A percentile compares a stretch with the other conserved stretches of the same genome.
These are phyloP conservation scores for Onthophagus taurus DNA, from an alignment of 1,140 invertebrate genomes.

Conservation along the genomic window DNA sequence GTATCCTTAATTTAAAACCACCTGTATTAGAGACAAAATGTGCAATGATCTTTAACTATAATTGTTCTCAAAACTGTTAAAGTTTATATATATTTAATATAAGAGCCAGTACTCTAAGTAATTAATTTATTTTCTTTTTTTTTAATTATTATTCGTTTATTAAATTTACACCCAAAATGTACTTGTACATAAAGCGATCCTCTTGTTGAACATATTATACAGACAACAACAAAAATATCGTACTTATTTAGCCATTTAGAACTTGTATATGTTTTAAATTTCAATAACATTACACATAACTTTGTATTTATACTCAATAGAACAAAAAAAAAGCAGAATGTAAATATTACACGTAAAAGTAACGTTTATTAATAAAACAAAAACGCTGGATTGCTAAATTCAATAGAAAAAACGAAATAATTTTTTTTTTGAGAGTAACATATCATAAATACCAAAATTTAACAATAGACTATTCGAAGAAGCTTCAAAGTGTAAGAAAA, in stretches of 20 bases:
- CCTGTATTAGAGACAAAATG: too few relatives aligned
- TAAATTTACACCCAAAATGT: conserved; percentile 27
- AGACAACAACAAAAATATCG: too few relatives aligned
- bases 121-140: too few relatives aligned
- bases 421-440: background rate
- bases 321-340: conserved; percentile 22
- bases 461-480: conserved; percentile 5
- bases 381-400: conserved; percentile 7
- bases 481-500: conserved; percentile 24
- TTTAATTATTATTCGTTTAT: conserved; percentile 34
- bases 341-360: conserved; percentile 23
- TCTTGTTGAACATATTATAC: conserved; percentile 18
- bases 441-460: conserved; percentile 9
- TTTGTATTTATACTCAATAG: conserved; percentile 23
- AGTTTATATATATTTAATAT: conserved; percentile 39
- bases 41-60: conserved; percentile 29
- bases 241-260: conserved; percentile 13
- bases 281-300: background rate
- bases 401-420: conserved; percentile 7
- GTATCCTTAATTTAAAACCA: too few relatives aligned
- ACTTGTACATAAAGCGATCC: conserved; percentile 17
- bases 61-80: conserved; percentile 35
- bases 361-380: conserved; percentile 13
- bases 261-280: background rate
- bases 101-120: conserved; percentile 38